Conservation (phyloP, 2,888 invertebrate species). For the Gnatocerus cornutus region DNA sequence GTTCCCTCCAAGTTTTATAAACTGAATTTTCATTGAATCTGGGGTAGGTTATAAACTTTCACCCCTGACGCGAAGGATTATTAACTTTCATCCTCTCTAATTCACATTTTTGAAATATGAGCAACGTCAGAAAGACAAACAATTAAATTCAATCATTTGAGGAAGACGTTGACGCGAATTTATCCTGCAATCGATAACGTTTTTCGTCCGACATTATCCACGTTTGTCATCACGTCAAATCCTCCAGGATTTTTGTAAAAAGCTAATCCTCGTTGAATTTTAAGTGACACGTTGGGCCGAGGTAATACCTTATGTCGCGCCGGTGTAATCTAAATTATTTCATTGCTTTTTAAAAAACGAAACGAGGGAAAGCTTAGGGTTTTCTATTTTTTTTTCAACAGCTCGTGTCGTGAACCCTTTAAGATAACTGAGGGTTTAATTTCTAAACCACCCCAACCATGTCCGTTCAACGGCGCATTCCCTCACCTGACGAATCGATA, state of each 20-base stretch:
- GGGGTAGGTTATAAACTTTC: neutral
- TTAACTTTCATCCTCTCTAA: neutral
- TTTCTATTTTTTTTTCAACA: too few relatives aligned
- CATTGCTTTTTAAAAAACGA: conserved; percentile 12
- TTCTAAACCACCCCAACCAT: neutral
- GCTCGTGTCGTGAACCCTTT: too few relatives aligned
- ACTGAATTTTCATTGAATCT: neutral
- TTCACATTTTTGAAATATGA: neutral
- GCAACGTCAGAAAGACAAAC: neutral
- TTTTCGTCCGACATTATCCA: conserved; percentile 4
- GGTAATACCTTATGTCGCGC: conserved; percentile 19
- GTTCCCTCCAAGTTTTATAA: neutral
- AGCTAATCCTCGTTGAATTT: conserved; percentile 17
- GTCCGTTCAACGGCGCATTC: conserved; percentile 1
- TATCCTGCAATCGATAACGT: conserved; percentile 6
- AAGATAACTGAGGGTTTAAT: neutral
- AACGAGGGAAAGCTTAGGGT: neutral
- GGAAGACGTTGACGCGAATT: neutral
- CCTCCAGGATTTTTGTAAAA: conserved; percentile 8
- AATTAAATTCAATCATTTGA: neutral
- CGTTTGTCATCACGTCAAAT: conserved; percentile 1
- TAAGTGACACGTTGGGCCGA: conserved; percentile 5
- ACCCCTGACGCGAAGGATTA: neutral
- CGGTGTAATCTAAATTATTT: conserved; percentile 17
- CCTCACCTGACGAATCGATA: conserved; percentile 23